Conservation (phyloP, 2,113 vertebrate genomes). For the Petaurus breviceps region DNA sequence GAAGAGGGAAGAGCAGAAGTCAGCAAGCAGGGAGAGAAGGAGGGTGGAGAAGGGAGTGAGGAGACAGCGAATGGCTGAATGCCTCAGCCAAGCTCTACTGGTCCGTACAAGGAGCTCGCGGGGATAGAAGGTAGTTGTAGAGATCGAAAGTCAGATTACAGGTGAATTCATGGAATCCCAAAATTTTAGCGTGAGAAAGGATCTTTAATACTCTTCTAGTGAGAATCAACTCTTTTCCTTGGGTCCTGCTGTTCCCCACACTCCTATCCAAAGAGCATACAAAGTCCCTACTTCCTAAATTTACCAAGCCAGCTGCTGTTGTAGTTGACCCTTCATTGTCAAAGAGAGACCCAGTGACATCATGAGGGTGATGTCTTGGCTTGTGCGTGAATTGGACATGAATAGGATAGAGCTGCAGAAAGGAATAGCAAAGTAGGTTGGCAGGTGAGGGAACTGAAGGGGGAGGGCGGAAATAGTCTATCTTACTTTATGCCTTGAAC, state of each 20-base stretch:
- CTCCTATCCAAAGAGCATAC: background rate
- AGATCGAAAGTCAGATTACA: background rate
- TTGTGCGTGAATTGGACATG: background rate
- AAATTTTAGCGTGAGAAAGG: background rate
- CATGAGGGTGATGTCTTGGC: background rate
- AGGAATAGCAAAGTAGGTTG: background rate
- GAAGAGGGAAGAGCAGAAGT: conserved; percentile 56
- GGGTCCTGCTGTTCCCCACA: background rate
- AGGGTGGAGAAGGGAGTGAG: background rate
- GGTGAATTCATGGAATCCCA: background rate
- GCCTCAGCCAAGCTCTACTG: background rate
- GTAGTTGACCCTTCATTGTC: background rate
- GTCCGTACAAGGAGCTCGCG: fast-evolving
- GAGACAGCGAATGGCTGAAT: background rate
- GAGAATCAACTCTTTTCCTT: background rate
- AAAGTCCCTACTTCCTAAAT: background rate
- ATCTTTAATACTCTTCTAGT: background rate
- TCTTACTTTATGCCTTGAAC: background rate
- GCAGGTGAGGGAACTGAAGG: background rate
- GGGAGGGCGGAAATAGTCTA: background rate
- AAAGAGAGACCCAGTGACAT: background rate
- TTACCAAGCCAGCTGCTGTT: background rate
- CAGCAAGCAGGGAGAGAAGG: conserved; percentile 38
- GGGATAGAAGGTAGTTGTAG: background rate
- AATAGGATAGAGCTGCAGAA: background rate